Evolutionary conservation across 2,797 vertebrate genomes (phyloP).

Genomic region (Fistularia tabacaria): DNA sequence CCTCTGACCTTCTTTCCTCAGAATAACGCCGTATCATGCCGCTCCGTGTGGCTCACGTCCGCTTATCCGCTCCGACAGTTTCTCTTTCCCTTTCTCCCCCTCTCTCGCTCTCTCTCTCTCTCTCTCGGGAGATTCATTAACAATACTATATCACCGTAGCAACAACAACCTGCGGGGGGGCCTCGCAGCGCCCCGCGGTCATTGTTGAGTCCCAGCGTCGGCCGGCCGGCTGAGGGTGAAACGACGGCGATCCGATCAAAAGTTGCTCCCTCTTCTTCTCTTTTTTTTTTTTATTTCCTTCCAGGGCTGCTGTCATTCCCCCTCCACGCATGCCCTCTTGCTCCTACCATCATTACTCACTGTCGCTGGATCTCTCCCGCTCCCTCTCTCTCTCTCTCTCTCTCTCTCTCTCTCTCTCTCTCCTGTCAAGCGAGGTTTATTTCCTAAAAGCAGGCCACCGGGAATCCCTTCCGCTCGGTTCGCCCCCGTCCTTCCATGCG

Average conservation of each 20-base stretch:
- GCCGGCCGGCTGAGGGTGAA: conserved; percentile 45
- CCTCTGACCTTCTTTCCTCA: conserved; percentile 49
- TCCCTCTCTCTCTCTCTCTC: no score
- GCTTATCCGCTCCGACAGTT: conserved; percentile 38
- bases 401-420: neutral
- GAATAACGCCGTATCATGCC: conserved; percentile 41
- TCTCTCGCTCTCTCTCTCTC: no score
- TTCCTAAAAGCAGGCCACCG: conserved; percentile 14
- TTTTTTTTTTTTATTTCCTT: conserved; percentile 31
- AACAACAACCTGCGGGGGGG: conserved; percentile 66
- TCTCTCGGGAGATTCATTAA: conserved; percentile 68
- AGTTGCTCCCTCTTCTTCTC: conserved; percentile 19
- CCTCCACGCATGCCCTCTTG: conserved; percentile 29
- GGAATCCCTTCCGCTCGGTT: conserved; percentile 23
- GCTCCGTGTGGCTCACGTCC: conserved; percentile 49
- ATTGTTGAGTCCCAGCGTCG: conserved; percentile 57
- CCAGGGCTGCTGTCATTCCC: conserved; percentile 30
- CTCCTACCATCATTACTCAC: conserved; percentile 29
- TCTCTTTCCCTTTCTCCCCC: conserved; percentile 23
- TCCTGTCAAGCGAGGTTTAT: conserved; percentile 26
- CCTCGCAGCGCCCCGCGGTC: conserved; percentile 49
- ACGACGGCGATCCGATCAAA: conserved; percentile 39
- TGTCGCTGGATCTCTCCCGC: conserved; percentile 4
- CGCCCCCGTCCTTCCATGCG: neutral
- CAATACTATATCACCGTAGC: conserved; percentile 69